A percentile compares a stretch with the other conserved stretches of the same genome.
These are phyloP conservation scores for Oligia fasciuncula DNA, from an alignment of 2,888 invertebrate genomes.

Conservation along the genomic window DNA sequence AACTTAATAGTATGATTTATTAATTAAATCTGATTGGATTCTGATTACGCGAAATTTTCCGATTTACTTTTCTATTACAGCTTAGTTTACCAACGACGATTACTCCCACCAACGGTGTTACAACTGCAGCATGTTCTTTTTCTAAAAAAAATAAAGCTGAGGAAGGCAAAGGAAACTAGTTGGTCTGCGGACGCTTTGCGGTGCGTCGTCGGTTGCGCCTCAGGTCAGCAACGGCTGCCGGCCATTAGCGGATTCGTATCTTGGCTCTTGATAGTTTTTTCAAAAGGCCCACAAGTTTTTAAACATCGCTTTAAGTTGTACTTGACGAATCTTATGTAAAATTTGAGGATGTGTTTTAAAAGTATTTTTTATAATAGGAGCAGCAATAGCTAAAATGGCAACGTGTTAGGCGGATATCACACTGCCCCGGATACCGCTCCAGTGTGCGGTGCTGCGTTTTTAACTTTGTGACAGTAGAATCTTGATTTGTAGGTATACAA, in stretches of 20 bases:
- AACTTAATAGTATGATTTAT: background rate
- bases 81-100: background rate
- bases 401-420: background rate
- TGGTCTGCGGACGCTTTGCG: conserved; percentile 56
- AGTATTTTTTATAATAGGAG: background rate
- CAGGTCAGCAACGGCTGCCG: conserved; percentile 39
- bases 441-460: background rate
- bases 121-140: background rate
- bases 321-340: background rate
- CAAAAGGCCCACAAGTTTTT: background rate
- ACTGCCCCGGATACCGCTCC: background rate
- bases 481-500: background rate
- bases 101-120: background rate
- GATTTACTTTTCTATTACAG: background rate
- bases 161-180: conserved; percentile 56
- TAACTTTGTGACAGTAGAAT: background rate
- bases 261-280: conserved; percentile 20
- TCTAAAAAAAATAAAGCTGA: conserved; percentile 16
- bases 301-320: background rate
- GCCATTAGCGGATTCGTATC: conserved; percentile 53
- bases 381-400: background rate
- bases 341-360: background rate
- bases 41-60: background rate
- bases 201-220: conserved; percentile 46
- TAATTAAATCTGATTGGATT: conserved; percentile 19